These are phyloP conservation scores for Lycaon pictus DNA, from an alignment of 2,113 vertebrate species.

Conservation along the genomic window DNA sequence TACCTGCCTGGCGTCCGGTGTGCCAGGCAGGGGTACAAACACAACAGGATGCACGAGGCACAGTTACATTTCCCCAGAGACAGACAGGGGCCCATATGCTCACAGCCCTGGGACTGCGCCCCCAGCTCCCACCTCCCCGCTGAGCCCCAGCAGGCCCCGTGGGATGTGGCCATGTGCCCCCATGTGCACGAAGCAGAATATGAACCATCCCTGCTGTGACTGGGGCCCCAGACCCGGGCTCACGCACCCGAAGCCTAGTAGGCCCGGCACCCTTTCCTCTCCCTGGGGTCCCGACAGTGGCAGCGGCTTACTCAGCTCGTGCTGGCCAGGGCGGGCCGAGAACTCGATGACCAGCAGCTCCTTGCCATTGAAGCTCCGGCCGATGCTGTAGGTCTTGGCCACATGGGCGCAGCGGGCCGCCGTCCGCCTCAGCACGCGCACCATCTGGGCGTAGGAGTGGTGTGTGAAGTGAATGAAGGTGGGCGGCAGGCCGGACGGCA, in stretches of 20 bases:
- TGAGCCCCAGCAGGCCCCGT: background rate
- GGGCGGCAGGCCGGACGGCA: constrained; percentile 84
- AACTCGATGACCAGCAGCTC: constrained; percentile 97
- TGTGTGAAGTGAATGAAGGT: constrained; percentile 94
- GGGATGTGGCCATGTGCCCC: accelerated
- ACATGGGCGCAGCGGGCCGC: constrained; percentile 93
- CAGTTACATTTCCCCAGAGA: accelerated
- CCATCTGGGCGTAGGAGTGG: constrained; percentile 95
- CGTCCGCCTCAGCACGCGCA: constrained; percentile 91
- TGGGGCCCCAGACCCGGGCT: accelerated
- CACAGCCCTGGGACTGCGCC: accelerated
- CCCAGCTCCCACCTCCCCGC: accelerated
- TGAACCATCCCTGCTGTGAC: background rate
- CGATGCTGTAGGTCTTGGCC: constrained; percentile 95
- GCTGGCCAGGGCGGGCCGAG: constrained; percentile 94
- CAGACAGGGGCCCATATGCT: accelerated
- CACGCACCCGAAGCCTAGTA: background rate
- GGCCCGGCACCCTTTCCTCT: background rate
- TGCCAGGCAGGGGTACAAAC: no score
- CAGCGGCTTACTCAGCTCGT: constrained; percentile 93
- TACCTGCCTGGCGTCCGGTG: background rate
- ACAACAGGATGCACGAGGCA: accelerated
- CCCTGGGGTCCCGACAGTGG: accelerated
- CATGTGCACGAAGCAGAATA: background rate
- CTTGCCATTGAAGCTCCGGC: constrained; percentile 94